Conservation (phyloP, 2,797 vertebrate species). For the Podargus strigoides region DNA sequence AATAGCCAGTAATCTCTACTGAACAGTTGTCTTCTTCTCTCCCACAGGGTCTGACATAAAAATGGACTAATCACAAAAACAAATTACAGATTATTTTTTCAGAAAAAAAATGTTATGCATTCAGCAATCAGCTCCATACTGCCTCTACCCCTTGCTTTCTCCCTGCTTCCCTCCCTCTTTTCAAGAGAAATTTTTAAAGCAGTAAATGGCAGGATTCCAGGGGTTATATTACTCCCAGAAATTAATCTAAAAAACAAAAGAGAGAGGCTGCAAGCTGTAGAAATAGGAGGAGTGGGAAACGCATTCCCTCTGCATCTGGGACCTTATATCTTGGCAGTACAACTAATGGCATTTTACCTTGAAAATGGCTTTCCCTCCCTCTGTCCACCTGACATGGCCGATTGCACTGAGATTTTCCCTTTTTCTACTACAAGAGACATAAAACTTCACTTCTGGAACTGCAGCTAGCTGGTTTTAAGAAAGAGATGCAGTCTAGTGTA, state of each 20-base stretch:
- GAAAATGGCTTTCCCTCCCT: background rate
- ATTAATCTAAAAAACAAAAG: conserved; percentile 34
- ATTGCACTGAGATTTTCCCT: background rate
- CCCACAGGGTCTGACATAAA: background rate
- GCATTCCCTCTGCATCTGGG: background rate
- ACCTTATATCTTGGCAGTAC: background rate
- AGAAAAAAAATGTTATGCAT: background rate
- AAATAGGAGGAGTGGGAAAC: background rate
- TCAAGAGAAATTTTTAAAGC: conserved; percentile 2
- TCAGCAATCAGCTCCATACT: background rate
- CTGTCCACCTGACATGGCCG: background rate
- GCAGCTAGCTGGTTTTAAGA: background rate
- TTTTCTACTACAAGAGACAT: background rate
- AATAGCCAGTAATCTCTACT: background rate
- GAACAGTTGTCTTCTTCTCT: background rate
- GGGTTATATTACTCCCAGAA: conserved; percentile 39
- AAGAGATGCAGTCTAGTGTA: background rate
- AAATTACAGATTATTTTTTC: background rate
- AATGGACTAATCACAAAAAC: background rate
- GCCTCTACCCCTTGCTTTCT: background rate
- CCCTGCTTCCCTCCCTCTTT: background rate
- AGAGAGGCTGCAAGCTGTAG: background rate
- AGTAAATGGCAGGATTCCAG: conserved; percentile 32
- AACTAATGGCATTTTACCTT: background rate
- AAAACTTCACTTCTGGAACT: background rate